A percentile compares a stretch with the other conserved stretches of the same genome.
These are phyloP conservation scores for Vidua chalybeata DNA, from an alignment of 2,113 vertebrate genomes.

Conservation along the genomic window DNA sequence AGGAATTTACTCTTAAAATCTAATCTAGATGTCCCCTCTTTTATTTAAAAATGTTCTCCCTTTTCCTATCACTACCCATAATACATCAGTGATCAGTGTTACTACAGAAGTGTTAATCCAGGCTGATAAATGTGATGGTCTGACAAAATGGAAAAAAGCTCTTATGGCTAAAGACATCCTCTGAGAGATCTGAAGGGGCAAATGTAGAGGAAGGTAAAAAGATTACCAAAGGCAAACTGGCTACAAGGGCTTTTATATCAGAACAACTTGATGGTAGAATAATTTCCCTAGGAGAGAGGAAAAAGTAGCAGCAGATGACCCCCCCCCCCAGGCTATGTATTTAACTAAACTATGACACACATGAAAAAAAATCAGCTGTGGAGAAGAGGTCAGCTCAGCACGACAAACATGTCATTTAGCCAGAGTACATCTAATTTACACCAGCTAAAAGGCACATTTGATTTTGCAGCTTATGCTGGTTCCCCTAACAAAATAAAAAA, in stretches of 20 bases:
- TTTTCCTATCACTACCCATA: background rate
- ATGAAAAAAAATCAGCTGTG: constrained; percentile 2
- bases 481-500: constrained; percentile 9
- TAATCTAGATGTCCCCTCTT: background rate
- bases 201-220: background rate
- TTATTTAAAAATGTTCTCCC: background rate
- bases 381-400: constrained; percentile 43
- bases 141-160: background rate
- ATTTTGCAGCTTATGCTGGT: background rate
- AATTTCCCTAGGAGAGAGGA: constrained; percentile 16
- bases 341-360: constrained; percentile 24
- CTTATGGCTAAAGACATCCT: background rate
- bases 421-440: constrained; percentile 31
- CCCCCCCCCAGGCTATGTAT: background rate
- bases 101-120: background rate
- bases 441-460: constrained; percentile 8
- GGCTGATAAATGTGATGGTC: background rate
- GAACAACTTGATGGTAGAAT: constrained; percentile 6
- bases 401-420: constrained; percentile 5
- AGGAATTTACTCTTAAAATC: background rate
- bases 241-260: background rate
- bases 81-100: background rate
- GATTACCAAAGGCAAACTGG: background rate
- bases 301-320: background rate
- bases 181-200: background rate